phyloP scores from a whole-genome alignment of 2,888 invertebrate genomes.

The Bugulina stolonifera region DNA sequence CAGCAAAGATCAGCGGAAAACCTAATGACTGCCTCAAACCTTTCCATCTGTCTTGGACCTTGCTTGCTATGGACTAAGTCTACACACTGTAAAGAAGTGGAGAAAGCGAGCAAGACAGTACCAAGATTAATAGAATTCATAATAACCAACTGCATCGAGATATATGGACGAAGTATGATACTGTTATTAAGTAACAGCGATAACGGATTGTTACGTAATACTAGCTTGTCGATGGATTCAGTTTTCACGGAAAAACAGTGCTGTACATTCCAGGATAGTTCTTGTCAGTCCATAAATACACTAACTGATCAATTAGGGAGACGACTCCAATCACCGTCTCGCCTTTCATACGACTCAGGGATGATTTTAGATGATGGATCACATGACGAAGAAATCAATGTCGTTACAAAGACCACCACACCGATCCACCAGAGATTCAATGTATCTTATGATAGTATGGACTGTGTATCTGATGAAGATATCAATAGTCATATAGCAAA shows the following conservation, averaged over 20 bases:
- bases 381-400: slow-evolving; percentile 2
- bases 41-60: slow-evolving; percentile 83
- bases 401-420: background rate
- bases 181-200: slow-evolving; percentile 58
- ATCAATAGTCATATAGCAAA: background rate
- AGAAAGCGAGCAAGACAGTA: slow-evolving; percentile 31
- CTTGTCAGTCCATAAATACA: background rate
- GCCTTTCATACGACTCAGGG: slow-evolving; percentile 9
- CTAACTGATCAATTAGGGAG: slow-evolving; percentile 4
- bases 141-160: slow-evolving; percentile 69
- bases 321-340: background rate
- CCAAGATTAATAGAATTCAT: slow-evolving; percentile 65
- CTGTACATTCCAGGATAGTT: background rate
- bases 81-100: background rate
- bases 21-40: slow-evolving; percentile 78
- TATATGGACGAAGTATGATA: slow-evolving; percentile 71
- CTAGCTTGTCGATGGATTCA: slow-evolving; percentile 13
- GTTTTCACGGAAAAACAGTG: background rate
- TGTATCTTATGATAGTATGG: slow-evolving; percentile 1
- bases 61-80: slow-evolving; percentile 64
- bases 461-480: slow-evolving; percentile 12
- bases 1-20: slow-evolving; percentile 67
- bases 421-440: background rate
- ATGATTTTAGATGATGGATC: slow-evolving; percentile 14
- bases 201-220: background rate